Conservation (phyloP, 2,113 vertebrate genomes). For the Mungos mungo region DNA sequence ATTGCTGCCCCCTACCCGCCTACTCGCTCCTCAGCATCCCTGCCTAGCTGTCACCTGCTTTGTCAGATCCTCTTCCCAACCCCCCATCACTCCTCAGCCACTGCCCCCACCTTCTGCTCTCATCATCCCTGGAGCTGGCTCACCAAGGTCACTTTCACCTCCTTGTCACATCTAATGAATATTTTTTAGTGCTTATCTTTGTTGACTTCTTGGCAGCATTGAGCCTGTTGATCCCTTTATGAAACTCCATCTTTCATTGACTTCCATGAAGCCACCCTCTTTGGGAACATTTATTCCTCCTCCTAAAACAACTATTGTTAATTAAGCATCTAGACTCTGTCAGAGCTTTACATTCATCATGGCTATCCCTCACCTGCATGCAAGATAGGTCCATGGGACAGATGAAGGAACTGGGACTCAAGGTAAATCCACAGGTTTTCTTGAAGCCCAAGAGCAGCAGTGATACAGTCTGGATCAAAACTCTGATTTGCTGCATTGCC, state of each 20-base stretch:
- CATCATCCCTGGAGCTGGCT: neutral
- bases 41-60: neutral
- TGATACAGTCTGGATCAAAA: neutral
- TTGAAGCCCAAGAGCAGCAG: neutral
- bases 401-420: neutral
- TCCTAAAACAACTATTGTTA: neutral
- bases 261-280: neutral
- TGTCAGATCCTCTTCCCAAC: neutral
- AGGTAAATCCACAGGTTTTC: neutral
- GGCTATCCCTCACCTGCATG: neutral
- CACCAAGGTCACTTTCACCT: slow-evolving; percentile 53
- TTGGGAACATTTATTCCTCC: slow-evolving; percentile 2
- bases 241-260: slow-evolving; percentile 5
- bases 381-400: neutral
- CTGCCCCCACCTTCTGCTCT: neutral
- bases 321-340: neutral
- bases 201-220: neutral
- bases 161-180: neutral
- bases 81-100: neutral
- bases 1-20: neutral
- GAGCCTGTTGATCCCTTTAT: neutral
- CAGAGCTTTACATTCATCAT: neutral
- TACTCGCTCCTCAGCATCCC: neutral
- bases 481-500: neutral
- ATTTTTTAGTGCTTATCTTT: neutral